Conservation (phyloP, 2,113 vertebrate genomes). For the Melanocharis versteri region DNA sequence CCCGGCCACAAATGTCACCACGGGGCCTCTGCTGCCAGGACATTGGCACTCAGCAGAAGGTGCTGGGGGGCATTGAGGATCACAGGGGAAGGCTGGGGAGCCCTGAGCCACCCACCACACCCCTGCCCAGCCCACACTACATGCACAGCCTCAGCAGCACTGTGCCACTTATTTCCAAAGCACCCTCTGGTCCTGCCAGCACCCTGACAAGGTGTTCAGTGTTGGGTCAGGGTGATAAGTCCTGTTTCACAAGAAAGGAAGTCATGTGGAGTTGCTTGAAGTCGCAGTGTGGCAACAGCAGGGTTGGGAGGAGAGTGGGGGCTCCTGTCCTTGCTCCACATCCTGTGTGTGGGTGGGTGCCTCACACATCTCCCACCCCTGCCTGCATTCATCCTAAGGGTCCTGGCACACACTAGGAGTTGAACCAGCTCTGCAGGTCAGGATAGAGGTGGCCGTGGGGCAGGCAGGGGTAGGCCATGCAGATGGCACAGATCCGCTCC, state of each 20-base stretch:
- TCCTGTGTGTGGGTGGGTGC: not conserved
- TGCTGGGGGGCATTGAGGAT: rapidly evolving
- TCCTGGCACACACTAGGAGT: not conserved
- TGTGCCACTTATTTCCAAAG: not conserved
- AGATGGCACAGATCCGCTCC: slow-evolving; percentile 85
- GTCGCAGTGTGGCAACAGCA: not conserved
- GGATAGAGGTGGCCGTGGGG: slow-evolving; percentile 42
- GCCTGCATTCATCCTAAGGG: not conserved
- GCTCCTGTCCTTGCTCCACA: not conserved
- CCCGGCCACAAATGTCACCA: not conserved
- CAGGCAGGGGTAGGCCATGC: slow-evolving; percentile 66
- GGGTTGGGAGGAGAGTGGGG: not conserved
- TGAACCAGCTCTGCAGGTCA: slow-evolving; percentile 76
- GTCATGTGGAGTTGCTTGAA: not conserved
- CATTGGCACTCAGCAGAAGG: not conserved
- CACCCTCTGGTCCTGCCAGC: not conserved
- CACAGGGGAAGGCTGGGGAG: rapidly evolving
- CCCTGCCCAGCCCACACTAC: not conserved
- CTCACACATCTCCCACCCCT: rapidly evolving
- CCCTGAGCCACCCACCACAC: not conserved
- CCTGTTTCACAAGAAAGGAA: not conserved
- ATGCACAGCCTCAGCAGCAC: not conserved
- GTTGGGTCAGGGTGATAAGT: rapidly evolving
- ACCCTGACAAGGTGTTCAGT: not conserved
- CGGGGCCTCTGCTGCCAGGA: not conserved